Evolutionary conservation across 2,888 invertebrate genomes (phyloP), one percentile per base, ranked within the genome.

Genomic region (Cataglyphis livida): DNA sequence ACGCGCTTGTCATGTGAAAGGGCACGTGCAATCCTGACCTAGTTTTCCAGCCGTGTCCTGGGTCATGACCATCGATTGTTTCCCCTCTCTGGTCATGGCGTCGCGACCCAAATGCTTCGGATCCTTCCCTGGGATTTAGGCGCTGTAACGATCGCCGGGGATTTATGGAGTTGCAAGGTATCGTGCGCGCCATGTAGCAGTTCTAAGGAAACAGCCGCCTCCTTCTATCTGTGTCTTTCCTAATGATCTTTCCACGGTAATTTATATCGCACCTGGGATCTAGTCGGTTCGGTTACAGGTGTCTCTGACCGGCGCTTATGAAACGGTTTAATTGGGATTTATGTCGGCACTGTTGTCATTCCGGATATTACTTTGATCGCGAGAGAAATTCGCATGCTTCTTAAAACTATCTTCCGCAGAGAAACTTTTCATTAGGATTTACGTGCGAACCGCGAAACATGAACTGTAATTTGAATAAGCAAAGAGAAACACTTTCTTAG

Each of bases 41-140:
- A 90, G 88, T 89, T 90, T 85, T 62, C 79, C 66, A 54, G 82
- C 74, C 76, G 74, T 90, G 78, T 90, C 90, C 90, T 89, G 90
- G 90, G 90, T 90, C 90, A 90, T 86, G 90, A 90, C 82, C 90
- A 90, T 90, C 87, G 90, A 89, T 90, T 90, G 88, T 90, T 88
- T 87, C 85, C 76, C 84, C 83, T 75, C 81, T 79, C 76, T 74
- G 85, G 66, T 79, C 86, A 90, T 88, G 90, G 88, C 89, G 85
- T 85, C 89, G 81, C 83, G 90, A 85, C 86, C 90, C 54, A 88
- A 89, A 90, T 90, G 82, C 74, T 81, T 73, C 62, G 65, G 54
- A 76, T 84, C 76, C 79, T 81, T 57, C 82, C 70, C 81, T 65
- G 78, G 71, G 75, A 82, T 83, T 84, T 82, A 82, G 75, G 41